Evolutionary conservation across 2,888 invertebrate genomes (phyloP).

Genomic region (Dolomedes plantarius): DNA sequence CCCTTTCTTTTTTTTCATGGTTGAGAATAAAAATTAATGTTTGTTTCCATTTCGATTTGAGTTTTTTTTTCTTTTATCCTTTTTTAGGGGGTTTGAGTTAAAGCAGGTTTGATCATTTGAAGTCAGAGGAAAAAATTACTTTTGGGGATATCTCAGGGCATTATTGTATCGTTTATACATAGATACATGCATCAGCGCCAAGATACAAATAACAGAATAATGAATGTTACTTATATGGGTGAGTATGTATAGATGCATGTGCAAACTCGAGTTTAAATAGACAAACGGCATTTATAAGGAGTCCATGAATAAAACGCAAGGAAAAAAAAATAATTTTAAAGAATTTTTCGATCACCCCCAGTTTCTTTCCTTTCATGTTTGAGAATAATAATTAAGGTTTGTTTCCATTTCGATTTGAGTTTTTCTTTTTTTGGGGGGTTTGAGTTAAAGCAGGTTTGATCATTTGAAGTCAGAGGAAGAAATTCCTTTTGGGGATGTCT

Average conservation of each 20-base stretch:
- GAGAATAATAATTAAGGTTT: conserved; percentile 61
- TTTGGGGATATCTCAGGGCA: background rate
- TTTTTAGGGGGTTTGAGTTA: conserved; percentile 3
- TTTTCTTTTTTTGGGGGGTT: too few relatives aligned
- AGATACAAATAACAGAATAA: too few relatives aligned
- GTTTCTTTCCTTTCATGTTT: conserved; percentile 34
- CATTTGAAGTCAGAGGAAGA: background rate
- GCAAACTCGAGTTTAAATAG: too few relatives aligned
- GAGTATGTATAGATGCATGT: too few relatives aligned
- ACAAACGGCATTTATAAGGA: too few relatives aligned
- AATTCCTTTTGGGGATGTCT: background rate
- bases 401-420: conserved; percentile 24
- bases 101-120: conserved; percentile 8
- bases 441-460: conserved; percentile 11
- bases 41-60: conserved; percentile 27
- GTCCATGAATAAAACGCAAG: too few relatives aligned
- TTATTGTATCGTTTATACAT: background rate
- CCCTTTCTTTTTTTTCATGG: conserved; percentile 28
- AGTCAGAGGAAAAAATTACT: background rate
- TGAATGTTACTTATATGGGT: too few relatives aligned
- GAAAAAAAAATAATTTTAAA: too few relatives aligned
- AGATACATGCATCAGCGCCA: too few relatives aligned
- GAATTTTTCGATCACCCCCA: conserved; percentile 16
- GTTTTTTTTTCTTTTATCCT: background rate
- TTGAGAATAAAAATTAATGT: conserved; percentile 63